These are phyloP conservation scores for Chirona hameri DNA, from an alignment of 2,888 invertebrate species.

Conservation along the genomic window DNA sequence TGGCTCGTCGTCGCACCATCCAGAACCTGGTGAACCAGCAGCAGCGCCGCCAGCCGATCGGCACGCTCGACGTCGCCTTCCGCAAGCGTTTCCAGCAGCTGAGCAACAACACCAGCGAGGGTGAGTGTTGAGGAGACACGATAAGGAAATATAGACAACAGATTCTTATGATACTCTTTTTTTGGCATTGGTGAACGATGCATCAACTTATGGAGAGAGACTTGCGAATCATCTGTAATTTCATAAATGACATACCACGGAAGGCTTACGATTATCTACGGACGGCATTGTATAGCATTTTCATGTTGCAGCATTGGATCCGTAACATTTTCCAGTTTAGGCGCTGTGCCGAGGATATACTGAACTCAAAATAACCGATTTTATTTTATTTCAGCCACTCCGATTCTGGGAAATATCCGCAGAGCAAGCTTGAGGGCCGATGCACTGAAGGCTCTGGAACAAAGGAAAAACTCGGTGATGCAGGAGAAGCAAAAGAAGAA, in stretches of 20 bases:
- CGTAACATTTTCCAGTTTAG: no score
- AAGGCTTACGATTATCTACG: no score
- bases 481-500: constrained; percentile 23
- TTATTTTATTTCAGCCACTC: constrained; percentile 45
- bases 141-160: background rate
- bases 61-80: constrained; percentile 93
- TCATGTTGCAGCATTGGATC: no score
- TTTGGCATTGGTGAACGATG: background rate
- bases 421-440: constrained; percentile 80
- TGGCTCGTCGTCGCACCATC: constrained; percentile 71
- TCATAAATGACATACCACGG: no score
- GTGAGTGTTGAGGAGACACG: background rate
- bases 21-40: constrained; percentile 88
- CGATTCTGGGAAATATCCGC: constrained; percentile 65
- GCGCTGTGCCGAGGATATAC: no score
- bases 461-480: constrained; percentile 82
- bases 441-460: constrained; percentile 79
- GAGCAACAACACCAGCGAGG: constrained; percentile 5
- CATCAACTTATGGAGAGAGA: background rate
- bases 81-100: constrained; percentile 70
- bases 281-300: no score
- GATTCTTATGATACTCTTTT: no score
- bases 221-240: background rate
- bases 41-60: constrained; percentile 82
- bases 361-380: no score